Evolutionary conservation across 2,888 invertebrate species (phyloP).

Genomic region (Alsophila aescularia): DNA sequence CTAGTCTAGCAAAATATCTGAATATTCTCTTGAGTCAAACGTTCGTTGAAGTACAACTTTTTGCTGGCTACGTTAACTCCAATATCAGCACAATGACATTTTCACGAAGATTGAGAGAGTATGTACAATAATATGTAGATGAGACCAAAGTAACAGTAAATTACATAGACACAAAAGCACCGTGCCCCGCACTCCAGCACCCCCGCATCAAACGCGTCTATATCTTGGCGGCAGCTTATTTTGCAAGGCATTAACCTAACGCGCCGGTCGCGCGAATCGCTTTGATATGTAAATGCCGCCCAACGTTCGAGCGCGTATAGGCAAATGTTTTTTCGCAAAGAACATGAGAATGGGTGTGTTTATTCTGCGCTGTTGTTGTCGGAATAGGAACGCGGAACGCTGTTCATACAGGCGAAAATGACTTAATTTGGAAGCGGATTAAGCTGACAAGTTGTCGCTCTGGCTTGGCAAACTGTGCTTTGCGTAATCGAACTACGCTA

Average conservation of each 20-base stretch:
- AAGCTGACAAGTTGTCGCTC: not conserved
- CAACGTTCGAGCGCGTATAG: constrained; percentile 14
- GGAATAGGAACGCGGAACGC: constrained; percentile 4
- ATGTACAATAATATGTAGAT: constrained; percentile 16
- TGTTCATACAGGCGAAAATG: constrained; percentile 1
- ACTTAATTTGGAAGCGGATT: constrained; percentile 7
- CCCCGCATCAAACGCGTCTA: constrained; percentile 8
- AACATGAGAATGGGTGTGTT: constrained; percentile 32
- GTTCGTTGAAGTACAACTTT: too few relatives aligned
- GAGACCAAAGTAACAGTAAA: constrained; percentile 14
- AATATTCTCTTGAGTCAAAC: too few relatives aligned
- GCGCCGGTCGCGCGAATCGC: constrained; percentile 31
- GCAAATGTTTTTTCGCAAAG: constrained; percentile 32
- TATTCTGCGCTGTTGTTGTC: constrained; percentile 36
- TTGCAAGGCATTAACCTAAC: constrained; percentile 29
- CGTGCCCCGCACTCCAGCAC: not conserved
- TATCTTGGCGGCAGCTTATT: constrained; percentile 19
- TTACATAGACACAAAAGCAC: constrained; percentile 23
- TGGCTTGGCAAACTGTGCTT: not conserved
- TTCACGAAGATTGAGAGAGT: not conserved
- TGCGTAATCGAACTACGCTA: constrained; percentile 6
- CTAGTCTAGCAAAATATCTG: too few relatives aligned
- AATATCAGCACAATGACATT: not conserved
- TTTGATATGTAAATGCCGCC: constrained; percentile 41
- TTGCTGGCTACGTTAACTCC: not conserved